These are phyloP conservation scores for Nycticorax nycticorax DNA, from an alignment of 2,113 vertebrate genomes.

Conservation along the genomic window DNA sequence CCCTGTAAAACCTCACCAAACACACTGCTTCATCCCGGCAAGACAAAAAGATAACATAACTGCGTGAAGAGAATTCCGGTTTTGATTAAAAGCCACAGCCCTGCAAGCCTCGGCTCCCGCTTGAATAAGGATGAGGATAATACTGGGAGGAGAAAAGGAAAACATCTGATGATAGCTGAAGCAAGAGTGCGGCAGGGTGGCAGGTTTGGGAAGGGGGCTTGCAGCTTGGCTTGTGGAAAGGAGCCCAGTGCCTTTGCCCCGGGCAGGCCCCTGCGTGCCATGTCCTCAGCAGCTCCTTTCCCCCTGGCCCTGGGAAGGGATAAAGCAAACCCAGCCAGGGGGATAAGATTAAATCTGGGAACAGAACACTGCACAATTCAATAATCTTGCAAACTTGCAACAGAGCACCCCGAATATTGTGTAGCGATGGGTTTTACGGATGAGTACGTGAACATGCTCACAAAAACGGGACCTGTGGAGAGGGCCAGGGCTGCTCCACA, in stretches of 20 bases:
- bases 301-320: neutral
- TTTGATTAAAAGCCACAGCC: neutral
- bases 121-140: neutral
- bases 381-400: neutral
- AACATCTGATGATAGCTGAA: neutral
- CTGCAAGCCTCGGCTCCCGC: neutral
- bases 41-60: neutral
- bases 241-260: neutral
- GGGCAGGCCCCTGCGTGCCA: neutral
- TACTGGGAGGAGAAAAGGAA: neutral
- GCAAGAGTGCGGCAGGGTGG: neutral
- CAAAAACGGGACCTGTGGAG: neutral
- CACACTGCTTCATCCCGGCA: neutral
- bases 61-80: neutral
- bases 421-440: neutral
- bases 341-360: neutral
- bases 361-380: neutral
- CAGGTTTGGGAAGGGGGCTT: neutral
- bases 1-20: neutral
- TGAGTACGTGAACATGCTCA: neutral
- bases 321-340: neutral
- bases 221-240: neutral
- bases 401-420: rapidly evolving
- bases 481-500: neutral
- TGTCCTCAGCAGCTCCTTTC: rapidly evolving